These are phyloP conservation scores for Zaprionus lineosus DNA, from an alignment of 2,888 invertebrate species.

Conservation along the genomic window DNA sequence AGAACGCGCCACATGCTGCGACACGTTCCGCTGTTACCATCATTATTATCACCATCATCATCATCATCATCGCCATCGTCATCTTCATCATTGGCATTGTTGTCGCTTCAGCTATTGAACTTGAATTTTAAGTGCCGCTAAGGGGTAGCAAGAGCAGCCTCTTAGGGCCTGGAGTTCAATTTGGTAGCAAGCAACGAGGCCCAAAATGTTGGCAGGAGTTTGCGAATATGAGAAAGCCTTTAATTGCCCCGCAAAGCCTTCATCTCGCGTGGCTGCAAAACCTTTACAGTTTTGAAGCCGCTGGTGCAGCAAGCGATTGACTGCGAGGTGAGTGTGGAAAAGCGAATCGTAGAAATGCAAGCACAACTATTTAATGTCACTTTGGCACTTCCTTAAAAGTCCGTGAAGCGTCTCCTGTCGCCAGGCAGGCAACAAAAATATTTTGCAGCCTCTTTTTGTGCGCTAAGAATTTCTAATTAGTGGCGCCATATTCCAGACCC, in stretches of 20 bases:
- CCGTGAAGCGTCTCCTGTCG: slow-evolving; percentile 51
- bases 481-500: slow-evolving; percentile 74
- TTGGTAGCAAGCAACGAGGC: slow-evolving; percentile 25
- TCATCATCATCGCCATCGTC: slow-evolving; percentile 8
- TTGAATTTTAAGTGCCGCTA: slow-evolving; percentile 70
- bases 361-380: slow-evolving; percentile 76
- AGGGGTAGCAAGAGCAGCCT: slow-evolving; percentile 21
- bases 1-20: slow-evolving; percentile 76
- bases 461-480: slow-evolving; percentile 77
- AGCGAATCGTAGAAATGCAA: slow-evolving; percentile 42
- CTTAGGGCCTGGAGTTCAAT: slow-evolving; percentile 36
- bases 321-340: no score
- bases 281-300: no score
- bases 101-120: slow-evolving; percentile 60
- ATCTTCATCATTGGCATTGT: slow-evolving; percentile 24
- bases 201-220: slow-evolving; percentile 5
- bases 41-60: slow-evolving; percentile 26
- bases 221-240: no score
- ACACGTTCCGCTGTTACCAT: slow-evolving; percentile 64
- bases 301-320: no score
- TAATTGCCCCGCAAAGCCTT: no score
- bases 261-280: slow-evolving; percentile 10
- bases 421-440: slow-evolving; percentile 57
- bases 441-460: slow-evolving; percentile 59
- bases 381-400: slow-evolving; percentile 75